Evolutionary conservation across 2,797 vertebrate species (phyloP), one percentile per base, ranked within the genome.

Genomic region (Etheostoma perlongum): DNA sequence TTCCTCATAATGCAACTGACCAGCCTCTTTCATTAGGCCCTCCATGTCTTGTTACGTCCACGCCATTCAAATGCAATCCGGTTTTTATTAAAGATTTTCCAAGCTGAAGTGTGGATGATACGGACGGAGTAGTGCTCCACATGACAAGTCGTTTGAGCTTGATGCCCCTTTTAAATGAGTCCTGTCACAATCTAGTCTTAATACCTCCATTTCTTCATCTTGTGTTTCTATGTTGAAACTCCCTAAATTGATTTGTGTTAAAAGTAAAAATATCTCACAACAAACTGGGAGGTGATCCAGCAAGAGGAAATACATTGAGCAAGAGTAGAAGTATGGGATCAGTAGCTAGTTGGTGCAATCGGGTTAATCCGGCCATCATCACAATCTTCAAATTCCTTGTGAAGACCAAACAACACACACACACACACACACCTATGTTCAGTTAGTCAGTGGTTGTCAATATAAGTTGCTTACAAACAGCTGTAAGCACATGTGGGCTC

Each of bases 371-470:
- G 4, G 4, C 27, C 6, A 4, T 11, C 21, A 70, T 54, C 51
- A 47, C 71, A 52, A 68, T 53, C 73, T 75, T 61, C 16, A 55
- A 5, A 69, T 61, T 71, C 53, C 27, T 60, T 36, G 15, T 46
- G 54, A n/a, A 21, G 47, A 68, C 57, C 68, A 74, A 68, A 55
- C 75, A 73, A 55, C 27, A 62, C 54, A n/a, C 11, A 40, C 1
- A 10, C 36, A 10, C 48, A 0, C 21, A 63, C 9, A 1, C 30
- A 30, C 14, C 2, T n/a, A 63, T 3, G 6, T 57, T 44, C 10
- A 11, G 6, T 15, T 9, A 18, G 23, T 36, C 60, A 27, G 36
- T 11, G 15, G 11, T 3, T 6, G 14, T 55, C 27, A 53, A 27
- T 55, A 15, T 10, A 14, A 5, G 49, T 1, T 21, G 23, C 30